Percentiles rank a stretch among this genome's conserved stretches.
These are phyloP conservation scores for Oophaga pumilio DNA, from an alignment of 2,113 vertebrate genomes.

Conservation along the genomic window DNA sequence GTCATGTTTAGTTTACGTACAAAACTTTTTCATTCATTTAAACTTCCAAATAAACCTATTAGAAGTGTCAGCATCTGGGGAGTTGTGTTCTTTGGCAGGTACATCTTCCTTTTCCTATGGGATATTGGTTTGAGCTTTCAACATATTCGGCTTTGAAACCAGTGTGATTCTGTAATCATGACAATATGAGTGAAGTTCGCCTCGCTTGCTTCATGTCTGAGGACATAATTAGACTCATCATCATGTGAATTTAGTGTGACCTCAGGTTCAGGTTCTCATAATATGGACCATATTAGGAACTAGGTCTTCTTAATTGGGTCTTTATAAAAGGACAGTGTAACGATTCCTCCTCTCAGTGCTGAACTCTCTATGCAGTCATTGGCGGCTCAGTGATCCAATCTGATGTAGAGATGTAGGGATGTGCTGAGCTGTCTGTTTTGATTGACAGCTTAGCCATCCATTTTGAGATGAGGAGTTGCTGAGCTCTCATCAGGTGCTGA, in stretches of 20 bases:
- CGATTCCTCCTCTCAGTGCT: no score
- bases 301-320: background rate
- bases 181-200: background rate
- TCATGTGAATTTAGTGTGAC: background rate
- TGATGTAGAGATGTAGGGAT: no score
- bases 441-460: no score
- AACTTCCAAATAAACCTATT: background rate
- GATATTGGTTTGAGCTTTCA: background rate
- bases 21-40: background rate
- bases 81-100: background rate
- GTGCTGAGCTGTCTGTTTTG: no score
- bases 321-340: background rate
- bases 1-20: background rate
- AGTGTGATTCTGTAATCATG: background rate
- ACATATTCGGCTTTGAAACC: background rate
- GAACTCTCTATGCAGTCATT: no score
- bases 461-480: no score
- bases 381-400: no score
- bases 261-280: background rate
- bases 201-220: background rate
- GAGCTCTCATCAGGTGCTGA: no score
- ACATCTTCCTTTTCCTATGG: background rate
- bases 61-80: background rate
- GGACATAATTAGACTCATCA: background rate
- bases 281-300: background rate